Evolutionary conservation across 1,140 invertebrate genomes (phyloP).

Genomic region (Drosophila persimilis): DNA sequence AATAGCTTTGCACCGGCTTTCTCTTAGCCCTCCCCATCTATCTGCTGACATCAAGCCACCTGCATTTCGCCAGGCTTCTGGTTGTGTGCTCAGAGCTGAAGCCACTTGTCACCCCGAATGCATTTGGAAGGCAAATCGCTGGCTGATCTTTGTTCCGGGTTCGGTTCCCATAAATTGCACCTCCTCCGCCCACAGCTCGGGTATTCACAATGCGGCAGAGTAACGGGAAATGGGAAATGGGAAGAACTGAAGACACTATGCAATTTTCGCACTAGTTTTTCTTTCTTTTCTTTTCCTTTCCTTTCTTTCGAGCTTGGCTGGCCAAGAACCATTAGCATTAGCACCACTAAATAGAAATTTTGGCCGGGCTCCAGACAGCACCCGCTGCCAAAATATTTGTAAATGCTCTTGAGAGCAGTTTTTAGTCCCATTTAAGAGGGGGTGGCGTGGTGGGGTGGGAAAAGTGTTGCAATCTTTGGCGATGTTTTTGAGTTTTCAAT

Average conservation of each 20-base stretch:
- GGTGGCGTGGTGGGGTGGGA: too few relatives aligned
- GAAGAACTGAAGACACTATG: constrained; percentile 26
- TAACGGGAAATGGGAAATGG: background rate
- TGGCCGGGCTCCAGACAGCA: constrained; percentile 54
- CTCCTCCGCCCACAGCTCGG: constrained; percentile 30
- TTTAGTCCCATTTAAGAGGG: constrained; percentile 1
- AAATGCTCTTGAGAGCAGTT: constrained; percentile 30
- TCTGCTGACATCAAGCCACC: constrained; percentile 8
- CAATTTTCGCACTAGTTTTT: constrained; percentile 30
- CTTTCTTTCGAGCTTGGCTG: background rate
- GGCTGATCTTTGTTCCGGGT: constrained; percentile 43
- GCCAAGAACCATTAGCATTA: constrained; percentile 75
- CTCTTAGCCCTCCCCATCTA: background rate
- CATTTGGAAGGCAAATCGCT: constrained; percentile 39
- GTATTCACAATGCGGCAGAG: background rate
- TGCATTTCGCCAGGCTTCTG: background rate
- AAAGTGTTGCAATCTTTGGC: background rate
- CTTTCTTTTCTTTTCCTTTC: background rate
- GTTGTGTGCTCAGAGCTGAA: constrained; percentile 9
- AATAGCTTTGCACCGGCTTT: background rate
- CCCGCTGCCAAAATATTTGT: constrained; percentile 56
- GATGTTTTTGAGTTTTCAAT: constrained; percentile 27
- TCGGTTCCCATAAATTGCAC: constrained; percentile 32
- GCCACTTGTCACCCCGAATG: constrained; percentile 45
- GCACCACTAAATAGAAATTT: constrained; percentile 63